Percentiles rank a stretch among this genome's conserved stretches.
Evolutionary conservation across 1,140 invertebrate genomes (phyloP).

Genomic region (Platorchestia sp.): DNA sequence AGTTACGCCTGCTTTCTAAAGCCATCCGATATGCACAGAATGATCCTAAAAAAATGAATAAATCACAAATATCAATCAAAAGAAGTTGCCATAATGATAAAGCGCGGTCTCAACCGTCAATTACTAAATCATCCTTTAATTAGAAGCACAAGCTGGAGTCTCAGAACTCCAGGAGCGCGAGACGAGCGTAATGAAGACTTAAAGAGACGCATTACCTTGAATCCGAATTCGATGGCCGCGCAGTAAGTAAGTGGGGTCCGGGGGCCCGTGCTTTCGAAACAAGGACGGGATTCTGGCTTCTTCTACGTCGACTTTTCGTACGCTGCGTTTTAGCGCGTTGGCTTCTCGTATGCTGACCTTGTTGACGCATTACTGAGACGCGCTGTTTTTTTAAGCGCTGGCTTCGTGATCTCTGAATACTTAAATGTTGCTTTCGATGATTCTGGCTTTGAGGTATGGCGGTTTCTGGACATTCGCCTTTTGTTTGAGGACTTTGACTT

Average conservation of each 20-base stretch:
- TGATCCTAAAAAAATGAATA: not conserved
- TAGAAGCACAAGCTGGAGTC: not conserved
- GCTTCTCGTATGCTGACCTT: too few relatives aligned
- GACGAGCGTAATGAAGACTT: too few relatives aligned
- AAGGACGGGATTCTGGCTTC: not conserved
- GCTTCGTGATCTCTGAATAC: too few relatives aligned
- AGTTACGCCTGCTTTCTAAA: too few relatives aligned
- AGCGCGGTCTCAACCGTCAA: not conserved
- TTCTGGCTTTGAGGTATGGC: not conserved
- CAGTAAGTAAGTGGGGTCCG: too few relatives aligned
- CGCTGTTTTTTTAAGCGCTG: too few relatives aligned
- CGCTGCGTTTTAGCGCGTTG: too few relatives aligned
- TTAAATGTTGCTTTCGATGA: not conserved
- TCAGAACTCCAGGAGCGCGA: not conserved
- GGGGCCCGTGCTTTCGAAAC: not conserved
- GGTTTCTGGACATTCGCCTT: not conserved
- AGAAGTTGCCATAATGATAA: not conserved
- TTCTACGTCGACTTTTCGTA: too few relatives aligned
- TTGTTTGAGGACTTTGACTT: not conserved
- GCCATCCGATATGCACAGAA: too few relatives aligned
- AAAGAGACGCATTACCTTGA: not conserved
- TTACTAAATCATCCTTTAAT: not conserved
- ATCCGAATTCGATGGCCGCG: not conserved
- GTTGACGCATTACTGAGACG: too few relatives aligned
- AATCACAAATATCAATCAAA: not conserved